A percentile compares a stretch with the other conserved stretches of the same genome.
phyloP scores from a whole-genome alignment of 2,888 invertebrate genomes.

The Melanostoma scalare region DNA sequence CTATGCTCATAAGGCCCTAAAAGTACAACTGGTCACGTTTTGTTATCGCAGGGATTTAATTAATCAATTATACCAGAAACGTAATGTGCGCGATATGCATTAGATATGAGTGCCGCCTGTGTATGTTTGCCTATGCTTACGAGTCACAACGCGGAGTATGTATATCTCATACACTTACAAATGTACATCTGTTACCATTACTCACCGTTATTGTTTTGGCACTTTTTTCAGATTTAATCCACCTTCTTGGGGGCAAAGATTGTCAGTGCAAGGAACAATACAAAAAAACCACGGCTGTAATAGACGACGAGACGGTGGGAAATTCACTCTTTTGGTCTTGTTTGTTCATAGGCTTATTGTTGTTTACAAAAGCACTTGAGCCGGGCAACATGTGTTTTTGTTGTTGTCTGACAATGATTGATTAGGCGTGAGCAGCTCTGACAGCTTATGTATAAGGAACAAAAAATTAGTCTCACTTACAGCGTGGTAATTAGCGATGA shows the following conservation, averaged over 20 bases:
- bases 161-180: slow-evolving; percentile 25
- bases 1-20: neutral
- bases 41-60: slow-evolving; percentile 61
- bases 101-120: slow-evolving; percentile 39
- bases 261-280: slow-evolving; percentile 7
- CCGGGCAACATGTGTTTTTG: slow-evolving; percentile 55
- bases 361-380: slow-evolving; percentile 66
- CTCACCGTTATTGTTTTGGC: slow-evolving; percentile 49
- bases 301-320: slow-evolving; percentile 47
- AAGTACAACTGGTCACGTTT: slow-evolving; percentile 44
- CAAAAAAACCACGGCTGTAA: slow-evolving; percentile 23
- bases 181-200: slow-evolving; percentile 23
- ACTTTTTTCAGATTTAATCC: slow-evolving; percentile 20
- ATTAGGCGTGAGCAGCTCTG: slow-evolving; percentile 32
- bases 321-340: slow-evolving; percentile 26
- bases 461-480: slow-evolving; percentile 31
- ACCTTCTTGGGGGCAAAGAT: slow-evolving; percentile 9
- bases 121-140: slow-evolving; percentile 16
- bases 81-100: slow-evolving; percentile 52
- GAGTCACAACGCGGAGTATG: slow-evolving; percentile 1
- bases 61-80: slow-evolving; percentile 61
- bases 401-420: slow-evolving; percentile 54
- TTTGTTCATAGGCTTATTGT: slow-evolving; percentile 42
- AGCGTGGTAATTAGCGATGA: slow-evolving; percentile 48
- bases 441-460: neutral